Base-by-base conservation (phyloP, 2,888 invertebrate genomes). In the Drosophila atripex region DNA sequence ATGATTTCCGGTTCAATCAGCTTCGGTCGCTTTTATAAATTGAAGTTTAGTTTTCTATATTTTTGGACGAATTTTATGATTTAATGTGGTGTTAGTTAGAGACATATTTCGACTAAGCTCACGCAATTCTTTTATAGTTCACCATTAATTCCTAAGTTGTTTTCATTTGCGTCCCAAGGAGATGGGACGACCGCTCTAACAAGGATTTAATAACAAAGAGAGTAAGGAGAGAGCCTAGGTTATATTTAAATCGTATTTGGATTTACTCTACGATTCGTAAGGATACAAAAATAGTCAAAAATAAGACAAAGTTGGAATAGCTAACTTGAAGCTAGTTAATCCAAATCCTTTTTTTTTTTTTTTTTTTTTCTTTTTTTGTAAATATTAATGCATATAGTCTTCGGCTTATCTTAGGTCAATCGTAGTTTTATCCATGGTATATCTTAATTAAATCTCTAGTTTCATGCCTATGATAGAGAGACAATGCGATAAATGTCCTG, bases 401-500 rank as follows among this genome's bases (percentile, higher is more conserved):
- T 53, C 66, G 41, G 28, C 45, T 11, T 63, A 61, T 45, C 61
- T 64, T 64, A 64, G 52, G 18, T 63, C 63, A 49, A 64, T 51
- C 51, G 52, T 84, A 70, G 78, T 60, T 70, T 64, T 63, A 75
- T 80, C 80, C 76, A 60, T 59, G 58, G 59, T 57, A 79, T 65
- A 76, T 28, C 76, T 82, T 82, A 82, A 59, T 49, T 77, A 58
- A 77, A 73, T 71, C 66, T 63, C 55, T 80, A 80, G 82, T 73
- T 73, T 77, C 71, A 76, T 78, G 71, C 66, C 61, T 75, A 73
- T 54, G 59, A 58, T 53, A 69, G 61, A 71, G 45, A 82, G 77
- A 68, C 75, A 77, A 77, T 63, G 76, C 53, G 76, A 73, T 75
- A 68, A 41, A 52, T 66, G 76, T 85, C 82, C 78, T 84, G 78